A percentile compares a stretch with the other conserved stretches of the same genome.
Evolutionary conservation across 2,113 vertebrate genomes (phyloP).

Genomic region (Trichechus manatus): DNA sequence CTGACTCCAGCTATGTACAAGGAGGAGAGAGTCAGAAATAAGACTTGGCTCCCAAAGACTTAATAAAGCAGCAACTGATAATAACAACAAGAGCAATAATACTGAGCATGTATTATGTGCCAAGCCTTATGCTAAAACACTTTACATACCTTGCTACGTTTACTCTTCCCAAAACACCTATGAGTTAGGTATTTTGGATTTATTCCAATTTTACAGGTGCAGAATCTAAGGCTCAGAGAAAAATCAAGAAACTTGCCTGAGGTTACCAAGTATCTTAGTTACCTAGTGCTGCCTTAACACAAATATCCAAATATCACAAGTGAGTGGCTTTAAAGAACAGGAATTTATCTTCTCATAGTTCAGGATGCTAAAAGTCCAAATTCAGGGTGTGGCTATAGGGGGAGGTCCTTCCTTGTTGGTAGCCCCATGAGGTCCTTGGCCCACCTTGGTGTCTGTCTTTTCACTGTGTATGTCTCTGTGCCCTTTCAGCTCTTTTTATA

Average conservation of each 20-base stretch:
- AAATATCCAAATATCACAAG: background rate
- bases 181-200: background rate
- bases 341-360: background rate
- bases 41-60: background rate
- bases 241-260: background rate
- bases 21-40: background rate
- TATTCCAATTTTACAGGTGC: background rate
- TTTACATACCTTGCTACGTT: background rate
- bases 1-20: background rate
- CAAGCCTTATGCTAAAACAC: background rate
- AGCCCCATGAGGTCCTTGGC: background rate
- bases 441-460: background rate
- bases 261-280: background rate
- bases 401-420: background rate
- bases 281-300: background rate
- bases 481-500: background rate
- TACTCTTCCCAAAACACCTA: background rate
- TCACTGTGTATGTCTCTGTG: background rate
- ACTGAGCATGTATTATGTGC: background rate
- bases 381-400: background rate
- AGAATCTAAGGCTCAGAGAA: background rate
- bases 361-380: background rate
- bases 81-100: background rate
- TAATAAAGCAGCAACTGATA: background rate
- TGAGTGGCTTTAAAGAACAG: background rate